phyloP scores from a whole-genome alignment of 2,797 vertebrate species.

The Trachops cirrhosus region DNA sequence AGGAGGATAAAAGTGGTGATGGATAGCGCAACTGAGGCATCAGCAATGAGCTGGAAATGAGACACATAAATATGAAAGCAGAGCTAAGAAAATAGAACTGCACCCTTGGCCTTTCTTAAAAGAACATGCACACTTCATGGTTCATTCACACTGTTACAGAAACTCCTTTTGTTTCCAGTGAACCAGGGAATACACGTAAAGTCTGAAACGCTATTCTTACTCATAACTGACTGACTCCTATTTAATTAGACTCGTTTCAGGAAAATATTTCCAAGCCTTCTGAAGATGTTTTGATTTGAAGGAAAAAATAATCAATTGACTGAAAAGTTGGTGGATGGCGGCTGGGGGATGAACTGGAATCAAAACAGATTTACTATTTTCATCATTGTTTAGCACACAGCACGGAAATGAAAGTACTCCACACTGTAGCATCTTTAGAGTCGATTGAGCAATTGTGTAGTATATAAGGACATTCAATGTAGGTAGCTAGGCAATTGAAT shows the following conservation, averaged over 20 bases:
- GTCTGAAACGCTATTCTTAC: conserved; percentile 72
- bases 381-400: conserved; percentile 42
- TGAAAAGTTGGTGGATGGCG: conserved; percentile 42
- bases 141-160: conserved; percentile 93
- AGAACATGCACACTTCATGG: conserved; percentile 91
- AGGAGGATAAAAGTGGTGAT: conserved; percentile 97
- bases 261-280: conserved; percentile 73
- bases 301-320: not conserved
- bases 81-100: conserved; percentile 91
- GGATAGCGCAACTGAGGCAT: conserved; percentile 93
- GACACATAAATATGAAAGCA: conserved; percentile 98
- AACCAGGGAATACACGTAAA: conserved; percentile 75
- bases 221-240: conserved; percentile 60
- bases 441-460: not conserved
- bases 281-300: conserved; percentile 57
- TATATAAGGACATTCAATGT: not conserved
- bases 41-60: conserved; percentile 97
- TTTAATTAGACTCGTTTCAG: conserved; percentile 73
- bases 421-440: conserved; percentile 15
- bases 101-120: conserved; percentile 98
- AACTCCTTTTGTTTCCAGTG: conserved; percentile 90
- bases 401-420: conserved; percentile 48
- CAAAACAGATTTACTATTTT: conserved; percentile 53
- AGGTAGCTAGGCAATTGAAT: not conserved
- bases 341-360: not conserved